phyloP scores from a whole-genome alignment of 2,113 vertebrate species.

The Pipa parva region DNA sequence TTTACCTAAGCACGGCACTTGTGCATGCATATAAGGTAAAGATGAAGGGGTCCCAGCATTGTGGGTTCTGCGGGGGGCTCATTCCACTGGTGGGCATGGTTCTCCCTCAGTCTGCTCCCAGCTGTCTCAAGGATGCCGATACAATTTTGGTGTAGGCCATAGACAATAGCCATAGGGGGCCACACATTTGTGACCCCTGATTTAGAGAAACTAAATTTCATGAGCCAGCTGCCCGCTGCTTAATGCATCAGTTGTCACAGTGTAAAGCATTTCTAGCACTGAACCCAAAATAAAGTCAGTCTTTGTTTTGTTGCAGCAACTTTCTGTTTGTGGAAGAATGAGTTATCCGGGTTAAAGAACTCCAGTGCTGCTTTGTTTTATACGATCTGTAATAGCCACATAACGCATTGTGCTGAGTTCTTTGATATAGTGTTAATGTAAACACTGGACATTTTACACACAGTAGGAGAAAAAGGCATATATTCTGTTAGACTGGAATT shows the following conservation, averaged over 20 bases:
- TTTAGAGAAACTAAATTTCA: no score
- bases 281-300: neutral
- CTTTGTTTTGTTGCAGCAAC: neutral
- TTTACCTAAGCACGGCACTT: no score
- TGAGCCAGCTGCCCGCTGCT: neutral
- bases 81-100: no score
- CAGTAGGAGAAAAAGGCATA: neutral
- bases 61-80: no score
- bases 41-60: no score
- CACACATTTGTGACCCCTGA: no score
- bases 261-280: neutral
- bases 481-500: no score
- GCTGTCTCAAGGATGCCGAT: no score
- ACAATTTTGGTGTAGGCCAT: no score
- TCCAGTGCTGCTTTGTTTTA: neutral
- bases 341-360: neutral
- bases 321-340: neutral
- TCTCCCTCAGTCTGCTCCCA: no score
- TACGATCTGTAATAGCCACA: neutral
- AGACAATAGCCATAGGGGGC: no score
- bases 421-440: neutral
- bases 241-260: neutral
- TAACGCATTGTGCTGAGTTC: neutral
- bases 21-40: no score
- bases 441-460: neutral